phyloP scores from a whole-genome alignment of 2,797 vertebrate genomes.

The Mycteria americana region DNA sequence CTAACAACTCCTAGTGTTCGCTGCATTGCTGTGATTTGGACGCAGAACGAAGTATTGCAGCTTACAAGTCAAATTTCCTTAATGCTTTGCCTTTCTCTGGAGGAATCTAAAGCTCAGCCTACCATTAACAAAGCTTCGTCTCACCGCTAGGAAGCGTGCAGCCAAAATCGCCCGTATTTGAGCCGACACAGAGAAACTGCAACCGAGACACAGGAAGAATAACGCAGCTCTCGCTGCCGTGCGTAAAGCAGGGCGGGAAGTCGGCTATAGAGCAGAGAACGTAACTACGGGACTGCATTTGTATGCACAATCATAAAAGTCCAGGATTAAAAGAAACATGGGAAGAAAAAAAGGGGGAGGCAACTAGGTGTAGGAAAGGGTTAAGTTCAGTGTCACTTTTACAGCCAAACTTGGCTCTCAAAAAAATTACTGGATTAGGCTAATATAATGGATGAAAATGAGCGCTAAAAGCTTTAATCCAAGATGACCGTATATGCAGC shows the following conservation, averaged over 20 bases:
- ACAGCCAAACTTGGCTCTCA: neutral
- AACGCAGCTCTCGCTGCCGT: rapidly evolving
- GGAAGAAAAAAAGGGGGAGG: rapidly evolving
- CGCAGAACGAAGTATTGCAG: rapidly evolving
- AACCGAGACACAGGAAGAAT: neutral
- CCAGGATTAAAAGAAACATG: rapidly evolving
- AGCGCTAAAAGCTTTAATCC: neutral
- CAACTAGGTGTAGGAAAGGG: rapidly evolving
- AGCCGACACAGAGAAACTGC: neutral
- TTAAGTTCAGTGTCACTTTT: rapidly evolving
- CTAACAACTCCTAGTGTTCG: rapidly evolving
- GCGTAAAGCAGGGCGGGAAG: neutral
- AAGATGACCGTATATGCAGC: rapidly evolving
- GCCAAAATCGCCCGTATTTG: neutral
- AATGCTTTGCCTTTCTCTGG: neutral
- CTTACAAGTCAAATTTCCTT: neutral
- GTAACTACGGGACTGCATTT: rapidly evolving
- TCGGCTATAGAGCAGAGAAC: neutral
- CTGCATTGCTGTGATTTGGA: rapidly evolving
- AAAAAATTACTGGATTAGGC: no score
- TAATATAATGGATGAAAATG: rapidly evolving
- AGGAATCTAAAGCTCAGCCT: neutral
- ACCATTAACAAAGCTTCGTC: rapidly evolving
- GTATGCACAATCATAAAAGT: rapidly evolving
- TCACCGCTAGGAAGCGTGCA: neutral